Conservation (phyloP, 2,888 invertebrate species). For the Leistus spinibarbis region DNA sequence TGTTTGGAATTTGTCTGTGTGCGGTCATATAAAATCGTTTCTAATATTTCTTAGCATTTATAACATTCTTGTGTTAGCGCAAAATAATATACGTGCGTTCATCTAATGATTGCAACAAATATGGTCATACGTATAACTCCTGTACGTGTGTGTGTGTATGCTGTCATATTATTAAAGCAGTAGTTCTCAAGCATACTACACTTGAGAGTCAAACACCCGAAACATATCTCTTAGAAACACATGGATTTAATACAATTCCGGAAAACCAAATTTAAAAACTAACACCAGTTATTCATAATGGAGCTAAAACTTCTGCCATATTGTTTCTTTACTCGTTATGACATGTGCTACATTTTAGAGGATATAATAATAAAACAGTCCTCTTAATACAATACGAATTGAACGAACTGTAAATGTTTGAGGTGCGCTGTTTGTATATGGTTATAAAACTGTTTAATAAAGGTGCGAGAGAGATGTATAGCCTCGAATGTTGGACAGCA, state of each 20-base stretch:
- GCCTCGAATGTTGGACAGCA: constrained; percentile 1
- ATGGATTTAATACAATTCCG: no score
- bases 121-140: constrained; percentile 1
- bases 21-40: background rate
- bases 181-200: background rate
- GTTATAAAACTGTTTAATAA: background rate
- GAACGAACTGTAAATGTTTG: background rate
- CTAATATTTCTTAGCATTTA: constrained; percentile 1
- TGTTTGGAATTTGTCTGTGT: background rate
- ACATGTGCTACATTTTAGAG: no score
- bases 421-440: background rate
- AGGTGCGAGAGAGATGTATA: background rate
- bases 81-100: background rate
- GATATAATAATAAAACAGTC: no score
- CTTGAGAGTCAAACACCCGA: background rate
- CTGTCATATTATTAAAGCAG: background rate
- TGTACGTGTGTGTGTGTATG: background rate
- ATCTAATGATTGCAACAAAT: background rate
- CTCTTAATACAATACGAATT: background rate
- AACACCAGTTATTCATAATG: no score
- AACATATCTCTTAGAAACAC: no score
- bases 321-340: no score
- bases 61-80: background rate
- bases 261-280: no score
- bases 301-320: no score